These are phyloP conservation scores for Aythya baeri DNA, from an alignment of 2,113 vertebrate genomes.

Conservation along the genomic window DNA sequence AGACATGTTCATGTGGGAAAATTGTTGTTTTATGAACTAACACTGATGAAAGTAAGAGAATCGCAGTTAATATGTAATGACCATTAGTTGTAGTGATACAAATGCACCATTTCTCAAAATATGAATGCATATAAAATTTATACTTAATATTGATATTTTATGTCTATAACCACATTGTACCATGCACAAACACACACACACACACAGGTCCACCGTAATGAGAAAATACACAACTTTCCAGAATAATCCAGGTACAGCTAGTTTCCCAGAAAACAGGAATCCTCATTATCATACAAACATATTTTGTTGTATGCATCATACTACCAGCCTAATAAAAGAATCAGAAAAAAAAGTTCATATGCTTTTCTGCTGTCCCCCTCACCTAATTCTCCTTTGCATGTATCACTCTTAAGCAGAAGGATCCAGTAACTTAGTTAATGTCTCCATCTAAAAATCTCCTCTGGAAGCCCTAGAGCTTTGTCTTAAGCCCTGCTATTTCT, in stretches of 20 bases:
- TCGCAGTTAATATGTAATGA: not conserved
- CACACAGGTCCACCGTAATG: not conserved
- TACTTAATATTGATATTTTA: not conserved
- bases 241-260: not conserved
- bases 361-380: not conserved
- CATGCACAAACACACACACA: not conserved
- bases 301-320: not conserved
- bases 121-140: not conserved
- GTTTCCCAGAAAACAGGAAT: not conserved
- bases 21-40: not conserved
- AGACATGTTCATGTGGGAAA: not conserved
- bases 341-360: not conserved
- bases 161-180: not conserved
- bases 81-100: not conserved
- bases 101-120: not conserved
- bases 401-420: not conserved
- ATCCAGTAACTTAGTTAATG: not conserved
- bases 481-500: not conserved
- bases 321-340: not conserved
- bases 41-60: not conserved
- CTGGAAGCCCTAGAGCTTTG: not conserved
- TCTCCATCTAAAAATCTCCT: not conserved
- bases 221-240: not conserved
- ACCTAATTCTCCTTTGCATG: not conserved
- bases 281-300: not conserved